Evolutionary conservation across 2,888 invertebrate species (phyloP), one percentile per base, ranked within the genome.

Genomic region (Schizotus pectinicornis): DNA sequence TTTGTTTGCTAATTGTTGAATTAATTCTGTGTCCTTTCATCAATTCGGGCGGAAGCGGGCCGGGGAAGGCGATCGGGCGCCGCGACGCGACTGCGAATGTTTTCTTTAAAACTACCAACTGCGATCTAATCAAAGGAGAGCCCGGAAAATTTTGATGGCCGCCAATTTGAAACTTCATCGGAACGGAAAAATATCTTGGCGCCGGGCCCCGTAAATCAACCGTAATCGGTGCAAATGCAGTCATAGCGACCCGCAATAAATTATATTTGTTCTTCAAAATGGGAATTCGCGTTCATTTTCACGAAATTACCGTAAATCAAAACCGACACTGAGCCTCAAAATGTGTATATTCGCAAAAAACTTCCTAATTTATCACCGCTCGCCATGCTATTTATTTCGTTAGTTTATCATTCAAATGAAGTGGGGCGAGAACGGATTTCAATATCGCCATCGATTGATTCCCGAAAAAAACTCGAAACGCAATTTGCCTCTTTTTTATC

Each of bases 1-100:
- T 77, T 78, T 78, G 77, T 78, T 78, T 77, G 76, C 76, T 77
- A 77, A 78, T 77, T 77, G 77, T 78, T 75, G 77, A 77, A 78
- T 78, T 78, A 77, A 77, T 77, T 77, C 73, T 69, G 67, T 72
- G 74, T 74, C 72, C 73, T 71, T 71, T 71, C 75, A 71, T 75
- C 74, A 74, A 74, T 73, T 73, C 72, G 67, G 65, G 66, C 61
- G 51, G 46, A 50, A 55, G 56, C 31, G 42, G 50, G 32, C 51
- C 14, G 30, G 35, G 38, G 43, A 54, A 39, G 46, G 53, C 22
- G 33, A 22, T 36, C 47, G 31, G 42, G 37, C 32, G 39, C 52
- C 41, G 38, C 53, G 58, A 53, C 50, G 22, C 14, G 57, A 57
- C 57, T 57, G 34, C 57, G 51, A 57, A 57, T 57, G 57, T 9